Conservation (phyloP, 2,797 vertebrate species). For the Discoglossus pictus region DNA sequence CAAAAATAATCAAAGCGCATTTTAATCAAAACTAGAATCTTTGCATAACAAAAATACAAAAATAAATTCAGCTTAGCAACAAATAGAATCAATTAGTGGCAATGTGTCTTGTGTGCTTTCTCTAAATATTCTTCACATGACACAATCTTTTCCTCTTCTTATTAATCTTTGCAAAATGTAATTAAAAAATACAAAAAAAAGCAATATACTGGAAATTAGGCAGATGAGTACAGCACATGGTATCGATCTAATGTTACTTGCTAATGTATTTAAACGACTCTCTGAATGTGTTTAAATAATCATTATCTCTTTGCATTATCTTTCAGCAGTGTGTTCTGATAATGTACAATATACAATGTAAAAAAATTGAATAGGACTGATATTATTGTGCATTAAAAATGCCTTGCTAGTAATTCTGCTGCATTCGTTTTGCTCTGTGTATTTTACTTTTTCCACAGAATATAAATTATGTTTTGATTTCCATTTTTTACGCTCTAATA, state of each 20-base stretch:
- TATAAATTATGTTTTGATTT: not conserved
- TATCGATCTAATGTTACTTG: slow-evolving; percentile 47
- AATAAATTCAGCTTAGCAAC: not conserved
- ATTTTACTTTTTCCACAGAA: too few relatives aligned
- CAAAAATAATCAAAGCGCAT: too few relatives aligned
- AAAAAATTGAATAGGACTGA: not conserved
- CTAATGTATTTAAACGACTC: slow-evolving; percentile 51
- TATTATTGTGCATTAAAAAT: not conserved
- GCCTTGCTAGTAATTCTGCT: too few relatives aligned
- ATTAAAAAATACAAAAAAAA: slow-evolving; percentile 52
- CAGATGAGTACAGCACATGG: slow-evolving; percentile 36
- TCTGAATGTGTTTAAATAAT: slow-evolving; percentile 50
- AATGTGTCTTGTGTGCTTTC: slow-evolving; percentile 9
- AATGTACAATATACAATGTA: not conserved
- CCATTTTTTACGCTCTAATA: not conserved
- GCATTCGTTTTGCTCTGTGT: too few relatives aligned
- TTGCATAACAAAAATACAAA: too few relatives aligned
- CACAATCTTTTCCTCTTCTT: slow-evolving; percentile 25
- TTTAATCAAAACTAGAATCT: too few relatives aligned
- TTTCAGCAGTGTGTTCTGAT: slow-evolving; percentile 22
- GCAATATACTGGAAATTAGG: slow-evolving; percentile 54
- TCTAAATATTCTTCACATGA: slow-evolving; percentile 41
- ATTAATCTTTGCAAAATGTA: slow-evolving; percentile 51
- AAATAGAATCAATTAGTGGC: not conserved
- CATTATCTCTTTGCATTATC: slow-evolving; percentile 50